Percentiles rank a stretch among this genome's conserved stretches.
phyloP scores from a whole-genome alignment of 2,888 invertebrate species.

The Heliconius erato region DNA sequence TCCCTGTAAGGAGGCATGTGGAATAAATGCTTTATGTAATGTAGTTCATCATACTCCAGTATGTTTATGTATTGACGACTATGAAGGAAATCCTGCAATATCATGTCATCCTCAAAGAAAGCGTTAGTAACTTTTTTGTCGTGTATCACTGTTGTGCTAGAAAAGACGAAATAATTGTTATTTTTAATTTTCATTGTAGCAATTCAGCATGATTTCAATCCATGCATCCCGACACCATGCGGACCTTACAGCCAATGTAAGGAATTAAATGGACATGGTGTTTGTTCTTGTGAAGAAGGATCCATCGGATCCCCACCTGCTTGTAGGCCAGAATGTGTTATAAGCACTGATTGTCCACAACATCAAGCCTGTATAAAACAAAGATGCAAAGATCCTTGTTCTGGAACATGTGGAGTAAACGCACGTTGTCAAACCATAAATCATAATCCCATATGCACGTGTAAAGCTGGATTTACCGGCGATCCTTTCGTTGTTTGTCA shows the following conservation, averaged over 20 bases:
- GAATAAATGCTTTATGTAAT: conserved; percentile 91
- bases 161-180: background rate
- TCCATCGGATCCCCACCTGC: conserved; percentile 91
- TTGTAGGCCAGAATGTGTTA: conserved; percentile 91
- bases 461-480: conserved; percentile 90
- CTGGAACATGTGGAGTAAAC: conserved; percentile 90
- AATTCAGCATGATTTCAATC: conserved; percentile 82
- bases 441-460: conserved; percentile 93
- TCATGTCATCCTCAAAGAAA: conserved; percentile 81
- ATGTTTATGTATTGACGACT: conserved; percentile 92
- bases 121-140: conserved; percentile 69
- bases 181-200: conserved; percentile 65
- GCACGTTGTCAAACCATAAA: conserved; percentile 91
- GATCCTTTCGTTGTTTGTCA: conserved; percentile 92
- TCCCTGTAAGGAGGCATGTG: conserved; percentile 94
- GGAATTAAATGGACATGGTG: conserved; percentile 89
- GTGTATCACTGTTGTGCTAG: conserved; percentile 17
- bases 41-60: conserved; percentile 93
- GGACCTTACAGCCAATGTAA: conserved; percentile 92
- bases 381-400: conserved; percentile 91
- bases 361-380: conserved; percentile 90
- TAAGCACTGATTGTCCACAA: conserved; percentile 91
- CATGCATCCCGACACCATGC: conserved; percentile 91
- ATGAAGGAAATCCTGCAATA: conserved; percentile 90
- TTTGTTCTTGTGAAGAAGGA: conserved; percentile 91